Percentiles rank a stretch among this genome's conserved stretches.
Conservation (phyloP, 2,888 invertebrate species). For the Boloria euphrosyne region DNA sequence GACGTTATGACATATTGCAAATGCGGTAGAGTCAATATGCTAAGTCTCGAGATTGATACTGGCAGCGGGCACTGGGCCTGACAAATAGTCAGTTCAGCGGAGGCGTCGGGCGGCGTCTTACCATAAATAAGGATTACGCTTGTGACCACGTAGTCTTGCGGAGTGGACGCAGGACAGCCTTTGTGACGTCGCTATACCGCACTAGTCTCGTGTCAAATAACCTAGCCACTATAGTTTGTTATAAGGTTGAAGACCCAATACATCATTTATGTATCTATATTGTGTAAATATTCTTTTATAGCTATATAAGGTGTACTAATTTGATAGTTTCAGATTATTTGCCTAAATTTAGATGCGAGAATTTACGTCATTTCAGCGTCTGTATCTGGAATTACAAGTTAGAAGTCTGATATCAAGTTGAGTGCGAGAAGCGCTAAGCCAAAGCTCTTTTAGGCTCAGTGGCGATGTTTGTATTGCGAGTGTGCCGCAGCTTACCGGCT, state of each 20-base stretch:
- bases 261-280: background rate
- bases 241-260: slow-evolving; percentile 23
- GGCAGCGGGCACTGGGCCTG: slow-evolving; percentile 60
- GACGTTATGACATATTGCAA: slow-evolving; percentile 36
- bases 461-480: slow-evolving; percentile 72
- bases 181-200: slow-evolving; percentile 56
- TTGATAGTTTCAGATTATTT: background rate
- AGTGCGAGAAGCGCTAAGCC: slow-evolving; percentile 74
- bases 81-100: slow-evolving; percentile 75
- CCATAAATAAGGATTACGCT: slow-evolving; percentile 81
- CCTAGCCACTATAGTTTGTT: slow-evolving; percentile 34
- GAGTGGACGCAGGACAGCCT: slow-evolving; percentile 63
- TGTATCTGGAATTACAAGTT: slow-evolving; percentile 75
- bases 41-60: slow-evolving; percentile 75
- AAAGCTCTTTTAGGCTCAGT: slow-evolving; percentile 67
- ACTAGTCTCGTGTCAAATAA: slow-evolving; percentile 61
- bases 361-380: slow-evolving; percentile 77
- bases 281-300: background rate
- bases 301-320: background rate
- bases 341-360: slow-evolving; percentile 53
- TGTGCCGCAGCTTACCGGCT: slow-evolving; percentile 71
- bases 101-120: slow-evolving; percentile 77
- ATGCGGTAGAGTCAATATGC: slow-evolving; percentile 44
- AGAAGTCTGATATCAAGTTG: slow-evolving; percentile 71
- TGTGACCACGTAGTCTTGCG: slow-evolving; percentile 75